Evolutionary conservation across 2,113 vertebrate species (phyloP).

Genomic region (Leuciscus idus): DNA sequence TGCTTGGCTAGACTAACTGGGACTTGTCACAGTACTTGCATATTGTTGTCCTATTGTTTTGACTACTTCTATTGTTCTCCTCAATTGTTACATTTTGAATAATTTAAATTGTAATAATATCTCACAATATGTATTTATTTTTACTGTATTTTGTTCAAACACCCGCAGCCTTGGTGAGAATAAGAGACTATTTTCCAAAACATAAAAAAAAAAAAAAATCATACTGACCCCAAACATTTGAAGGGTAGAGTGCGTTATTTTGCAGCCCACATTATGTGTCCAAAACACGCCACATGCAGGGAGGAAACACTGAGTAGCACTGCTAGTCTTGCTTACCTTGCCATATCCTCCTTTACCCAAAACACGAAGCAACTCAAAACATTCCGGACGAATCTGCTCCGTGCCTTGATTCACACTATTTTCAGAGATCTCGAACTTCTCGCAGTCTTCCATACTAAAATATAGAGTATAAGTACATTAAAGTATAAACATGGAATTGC

Average conservation of each 20-base stretch:
- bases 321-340: slow-evolving; percentile 81
- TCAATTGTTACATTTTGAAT: not conserved
- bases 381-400: slow-evolving; percentile 94
- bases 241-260: not conserved
- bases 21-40: too few species aligned
- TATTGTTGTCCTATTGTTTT: too few species aligned
- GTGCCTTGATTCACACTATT: slow-evolving; percentile 95
- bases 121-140: not conserved
- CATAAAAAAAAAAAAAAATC: too few species aligned
- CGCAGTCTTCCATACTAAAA: slow-evolving; percentile 91
- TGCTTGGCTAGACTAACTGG: too few species aligned
- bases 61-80: too few species aligned
- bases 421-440: slow-evolving; percentile 97
- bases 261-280: not conserved
- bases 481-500: not conserved
- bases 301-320: not conserved
- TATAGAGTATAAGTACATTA: not conserved
- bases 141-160: not conserved
- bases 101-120: not conserved
- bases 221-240: not conserved
- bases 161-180: not conserved
- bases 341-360: slow-evolving; percentile 97
- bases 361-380: slow-evolving; percentile 94
- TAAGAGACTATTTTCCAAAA: not conserved
- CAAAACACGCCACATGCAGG: not conserved